These are phyloP conservation scores for Eucidaris tribuloides DNA, from an alignment of 35 echinoderm and acorn worm species.

Conservation along the genomic window DNA sequence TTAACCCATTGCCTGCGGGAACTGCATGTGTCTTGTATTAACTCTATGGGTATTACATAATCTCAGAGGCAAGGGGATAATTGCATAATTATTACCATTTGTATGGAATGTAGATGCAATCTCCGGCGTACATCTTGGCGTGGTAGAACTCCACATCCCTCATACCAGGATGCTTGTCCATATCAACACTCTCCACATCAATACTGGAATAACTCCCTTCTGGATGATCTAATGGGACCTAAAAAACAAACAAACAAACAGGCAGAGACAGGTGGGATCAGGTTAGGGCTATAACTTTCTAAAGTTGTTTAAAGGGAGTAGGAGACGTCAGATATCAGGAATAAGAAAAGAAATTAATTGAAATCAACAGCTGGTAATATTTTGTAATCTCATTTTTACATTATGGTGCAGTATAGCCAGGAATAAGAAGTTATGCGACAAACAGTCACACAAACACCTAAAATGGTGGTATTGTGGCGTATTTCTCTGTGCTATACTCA, in stretches of 20 bases:
- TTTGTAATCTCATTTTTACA: background rate
- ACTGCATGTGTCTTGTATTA: too few relatives aligned
- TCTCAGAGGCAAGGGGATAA: too few relatives aligned
- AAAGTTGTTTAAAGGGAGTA: background rate
- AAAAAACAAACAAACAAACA: background rate
- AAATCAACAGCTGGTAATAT: background rate
- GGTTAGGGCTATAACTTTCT: background rate
- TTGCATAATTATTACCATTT: too few relatives aligned
- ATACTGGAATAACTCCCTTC: conserved; percentile 66
- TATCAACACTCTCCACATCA: conserved; percentile 85
- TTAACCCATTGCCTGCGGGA: too few relatives aligned
- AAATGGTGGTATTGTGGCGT: background rate
- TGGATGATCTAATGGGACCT: conserved; percentile 73
- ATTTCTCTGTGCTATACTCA: too few relatives aligned
- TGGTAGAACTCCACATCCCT: conserved; percentile 78
- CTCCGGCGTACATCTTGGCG: conserved; percentile 68
- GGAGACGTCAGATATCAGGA: background rate
- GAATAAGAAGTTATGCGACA: too few relatives aligned
- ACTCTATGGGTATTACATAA: too few relatives aligned
- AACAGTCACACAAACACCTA: too few relatives aligned
- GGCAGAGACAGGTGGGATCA: background rate
- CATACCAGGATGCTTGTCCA: conserved; percentile 73
- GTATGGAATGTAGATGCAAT: conserved; percentile 92
- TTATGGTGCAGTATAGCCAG: too few relatives aligned
- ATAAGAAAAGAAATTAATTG: background rate